A percentile compares a stretch with the other conserved stretches of the same genome.
These are phyloP conservation scores for Amazona guildingii DNA, from an alignment of 2,113 vertebrate species.

Conservation along the genomic window DNA sequence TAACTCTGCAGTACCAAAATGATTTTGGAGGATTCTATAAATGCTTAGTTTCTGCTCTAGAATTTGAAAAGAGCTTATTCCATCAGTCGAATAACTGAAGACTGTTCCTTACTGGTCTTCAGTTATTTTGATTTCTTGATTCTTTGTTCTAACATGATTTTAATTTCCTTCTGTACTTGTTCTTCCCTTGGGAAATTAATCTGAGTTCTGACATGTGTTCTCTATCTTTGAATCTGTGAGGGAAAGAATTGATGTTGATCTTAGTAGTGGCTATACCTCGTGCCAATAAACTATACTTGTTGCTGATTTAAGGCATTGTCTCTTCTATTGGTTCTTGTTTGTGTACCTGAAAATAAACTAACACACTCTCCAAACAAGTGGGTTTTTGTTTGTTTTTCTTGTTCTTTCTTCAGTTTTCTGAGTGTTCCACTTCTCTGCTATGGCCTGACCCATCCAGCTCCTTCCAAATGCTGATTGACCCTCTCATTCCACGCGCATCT, in stretches of 20 bases:
- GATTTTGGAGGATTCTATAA: not conserved
- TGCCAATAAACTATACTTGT: not conserved
- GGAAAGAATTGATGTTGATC: not conserved
- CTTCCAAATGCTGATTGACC: not conserved
- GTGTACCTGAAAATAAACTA: not conserved
- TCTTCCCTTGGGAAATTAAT: slow-evolving; percentile 40
- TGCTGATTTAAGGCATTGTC: not conserved
- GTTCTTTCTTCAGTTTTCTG: not conserved
- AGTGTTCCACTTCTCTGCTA: not conserved
- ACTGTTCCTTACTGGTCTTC: not conserved
- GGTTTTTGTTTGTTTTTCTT: not conserved
- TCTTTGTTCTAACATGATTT: slow-evolving; percentile 41
- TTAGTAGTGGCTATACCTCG: not conserved
- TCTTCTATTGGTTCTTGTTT: not conserved
- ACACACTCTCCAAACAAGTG: not conserved
- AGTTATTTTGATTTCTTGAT: slow-evolving; percentile 32
- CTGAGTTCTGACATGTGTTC: slow-evolving; percentile 32
- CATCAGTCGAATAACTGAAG: not conserved
- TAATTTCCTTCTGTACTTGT: slow-evolving; percentile 23
- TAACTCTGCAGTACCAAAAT: not conserved
- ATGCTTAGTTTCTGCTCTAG: not conserved
- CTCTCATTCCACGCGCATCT: not conserved
- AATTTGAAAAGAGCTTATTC: not conserved
- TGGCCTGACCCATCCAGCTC: not conserved
- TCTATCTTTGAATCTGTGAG: not conserved